Percentiles rank a stretch among this genome's conserved stretches.
phyloP scores from a whole-genome alignment of 1,140 invertebrate species.

The Trichomalopsis sarcophagae region DNA sequence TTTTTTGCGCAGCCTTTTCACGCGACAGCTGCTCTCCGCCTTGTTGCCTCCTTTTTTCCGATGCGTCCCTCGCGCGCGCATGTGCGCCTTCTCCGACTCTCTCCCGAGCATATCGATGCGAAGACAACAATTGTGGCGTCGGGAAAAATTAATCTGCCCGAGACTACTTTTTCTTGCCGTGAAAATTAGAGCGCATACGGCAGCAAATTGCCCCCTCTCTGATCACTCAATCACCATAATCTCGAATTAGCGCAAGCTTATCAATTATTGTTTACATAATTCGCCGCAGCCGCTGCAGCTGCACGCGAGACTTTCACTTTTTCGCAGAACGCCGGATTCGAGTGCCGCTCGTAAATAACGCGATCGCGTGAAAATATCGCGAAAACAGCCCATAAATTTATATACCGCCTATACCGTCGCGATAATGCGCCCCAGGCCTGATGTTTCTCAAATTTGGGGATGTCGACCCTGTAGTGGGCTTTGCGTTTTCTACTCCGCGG shows the following conservation, averaged over 20 bases:
- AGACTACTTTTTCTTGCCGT: neutral
- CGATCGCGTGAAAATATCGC: neutral
- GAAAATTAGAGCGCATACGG: neutral
- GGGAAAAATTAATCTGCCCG: slow-evolving; percentile 13
- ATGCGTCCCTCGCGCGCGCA: neutral
- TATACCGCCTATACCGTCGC: neutral
- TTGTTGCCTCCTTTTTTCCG: neutral
- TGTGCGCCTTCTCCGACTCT: neutral
- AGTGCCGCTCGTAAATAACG: neutral
- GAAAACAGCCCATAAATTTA: slow-evolving; percentile 15
- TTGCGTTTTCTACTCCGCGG: too few species aligned
- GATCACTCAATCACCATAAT: neutral
- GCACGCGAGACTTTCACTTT: slow-evolving; percentile 14
- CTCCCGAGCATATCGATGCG: neutral
- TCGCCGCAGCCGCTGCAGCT: neutral
- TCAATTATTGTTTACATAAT: slow-evolving; percentile 4
- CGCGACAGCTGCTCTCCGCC: neutral
- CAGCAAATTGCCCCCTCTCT: too few species aligned
- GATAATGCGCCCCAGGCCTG: neutral
- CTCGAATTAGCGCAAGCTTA: neutral
- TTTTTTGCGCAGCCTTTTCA: slow-evolving; percentile 7
- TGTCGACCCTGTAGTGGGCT: neutral
- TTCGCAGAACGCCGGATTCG: neutral
- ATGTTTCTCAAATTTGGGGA: neutral
- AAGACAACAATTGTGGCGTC: neutral